Evolutionary conservation across 2,113 vertebrate species (phyloP).

Genomic region (Hemiscyllium ocellatum): DNA sequence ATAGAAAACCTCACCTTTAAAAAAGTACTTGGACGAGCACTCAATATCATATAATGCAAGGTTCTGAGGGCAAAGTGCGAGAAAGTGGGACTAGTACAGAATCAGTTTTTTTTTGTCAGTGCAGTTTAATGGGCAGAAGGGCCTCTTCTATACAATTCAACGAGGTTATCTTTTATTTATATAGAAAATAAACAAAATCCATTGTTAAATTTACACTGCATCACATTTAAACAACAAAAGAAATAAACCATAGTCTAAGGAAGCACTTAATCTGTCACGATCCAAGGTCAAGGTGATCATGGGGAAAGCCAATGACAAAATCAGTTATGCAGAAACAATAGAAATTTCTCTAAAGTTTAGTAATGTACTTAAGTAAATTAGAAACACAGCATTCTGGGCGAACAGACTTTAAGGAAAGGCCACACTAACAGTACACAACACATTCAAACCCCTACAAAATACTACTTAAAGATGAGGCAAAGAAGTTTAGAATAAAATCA

Average conservation of each 20-base stretch:
- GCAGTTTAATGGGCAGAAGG: too few species aligned
- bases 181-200: neutral
- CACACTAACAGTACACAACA: neutral
- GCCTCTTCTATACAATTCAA: too few species aligned
- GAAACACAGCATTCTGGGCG: neutral
- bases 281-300: neutral
- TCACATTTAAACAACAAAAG: too few species aligned
- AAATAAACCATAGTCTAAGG: neutral
- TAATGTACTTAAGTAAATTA: neutral
- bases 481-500: neutral
- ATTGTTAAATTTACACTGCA: neutral
- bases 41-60: too few species aligned
- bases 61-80: too few species aligned
- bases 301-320: neutral
- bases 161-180: neutral
- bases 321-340: neutral
- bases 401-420: neutral
- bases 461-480: neutral
- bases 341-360: neutral
- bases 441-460: neutral
- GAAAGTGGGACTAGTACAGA: too few species aligned
- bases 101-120: too few species aligned
- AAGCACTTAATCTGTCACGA: neutral
- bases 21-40: too few species aligned
- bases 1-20: too few species aligned